phyloP scores from a whole-genome alignment of 2,797 vertebrate genomes.

The Rhynchonycteris naso region DNA sequence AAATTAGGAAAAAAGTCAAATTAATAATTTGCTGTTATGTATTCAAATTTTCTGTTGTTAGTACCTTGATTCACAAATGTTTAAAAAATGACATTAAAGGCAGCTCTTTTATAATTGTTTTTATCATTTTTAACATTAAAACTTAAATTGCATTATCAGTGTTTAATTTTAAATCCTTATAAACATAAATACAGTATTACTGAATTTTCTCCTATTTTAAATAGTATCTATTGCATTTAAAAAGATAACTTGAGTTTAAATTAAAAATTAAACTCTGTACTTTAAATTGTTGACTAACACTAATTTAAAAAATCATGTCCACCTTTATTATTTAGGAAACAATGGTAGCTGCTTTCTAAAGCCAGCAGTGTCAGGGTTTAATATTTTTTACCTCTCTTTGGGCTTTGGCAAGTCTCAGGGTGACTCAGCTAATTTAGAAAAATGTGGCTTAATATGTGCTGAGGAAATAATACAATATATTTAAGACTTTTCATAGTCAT shows the following conservation, averaged over 20 bases:
- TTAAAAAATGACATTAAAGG: not conserved
- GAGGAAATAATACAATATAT: conserved; percentile 46
- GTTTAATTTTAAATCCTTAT: conserved; percentile 22
- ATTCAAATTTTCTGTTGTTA: conserved; percentile 39
- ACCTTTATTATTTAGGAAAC: not conserved
- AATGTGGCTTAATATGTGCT: not conserved
- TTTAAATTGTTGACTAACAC: conserved; percentile 19
- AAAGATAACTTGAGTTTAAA: not conserved
- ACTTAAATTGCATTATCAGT: not conserved
- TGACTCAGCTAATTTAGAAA: conserved; percentile 25
- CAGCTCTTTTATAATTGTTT: not conserved
- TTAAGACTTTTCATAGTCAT: conserved; percentile 37
- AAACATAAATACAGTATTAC: not conserved
- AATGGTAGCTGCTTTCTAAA: not conserved
- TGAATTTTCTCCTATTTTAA: conserved; percentile 12
- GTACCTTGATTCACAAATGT: not conserved
- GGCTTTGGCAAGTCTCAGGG: not conserved
- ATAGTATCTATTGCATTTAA: not conserved
- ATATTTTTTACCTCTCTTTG: conserved; percentile 34
- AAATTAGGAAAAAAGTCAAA: not conserved
- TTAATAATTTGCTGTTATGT: not conserved
- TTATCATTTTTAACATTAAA: conserved; percentile 33
- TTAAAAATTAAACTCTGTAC: not conserved
- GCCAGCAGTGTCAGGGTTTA: not conserved
- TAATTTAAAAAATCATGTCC: not conserved